Percentiles rank a stretch among this genome's conserved stretches.
Evolutionary conservation across 2,888 invertebrate species (phyloP).

Genomic region (Gibbula magus): DNA sequence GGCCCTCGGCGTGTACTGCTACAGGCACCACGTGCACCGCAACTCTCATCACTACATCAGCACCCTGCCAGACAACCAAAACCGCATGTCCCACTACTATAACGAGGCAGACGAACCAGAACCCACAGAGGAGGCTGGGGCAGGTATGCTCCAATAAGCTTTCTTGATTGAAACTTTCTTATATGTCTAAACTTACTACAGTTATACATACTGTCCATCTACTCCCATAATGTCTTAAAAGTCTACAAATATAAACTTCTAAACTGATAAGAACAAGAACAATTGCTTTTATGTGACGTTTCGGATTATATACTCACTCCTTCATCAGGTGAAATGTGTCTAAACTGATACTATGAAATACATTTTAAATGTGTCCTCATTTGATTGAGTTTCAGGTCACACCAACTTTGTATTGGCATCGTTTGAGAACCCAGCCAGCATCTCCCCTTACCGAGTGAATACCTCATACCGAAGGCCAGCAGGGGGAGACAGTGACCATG

Average conservation of each 20-base stretch:
- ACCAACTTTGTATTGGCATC: slow-evolving; percentile 73
- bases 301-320: too few relatives aligned
- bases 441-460: slow-evolving; percentile 91
- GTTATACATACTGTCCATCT: too few relatives aligned
- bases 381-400: slow-evolving; percentile 60
- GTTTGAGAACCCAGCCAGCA: slow-evolving; percentile 80
- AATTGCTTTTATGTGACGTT: too few relatives aligned
- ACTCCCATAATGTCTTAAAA: too few relatives aligned
- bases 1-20: slow-evolving; percentile 88
- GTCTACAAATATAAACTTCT: too few relatives aligned
- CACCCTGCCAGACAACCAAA: slow-evolving; percentile 71
- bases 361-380: too few relatives aligned
- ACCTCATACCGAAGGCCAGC: slow-evolving; percentile 85
- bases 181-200: too few relatives aligned
- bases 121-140: slow-evolving; percentile 67
- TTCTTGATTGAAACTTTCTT: neutral
- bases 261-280: too few relatives aligned
- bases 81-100: slow-evolving; percentile 75
- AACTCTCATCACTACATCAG: slow-evolving; percentile 71
- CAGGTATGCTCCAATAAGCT: slow-evolving; percentile 34
- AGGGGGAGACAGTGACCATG: slow-evolving; percentile 91
- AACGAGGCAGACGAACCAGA: slow-evolving; percentile 74
- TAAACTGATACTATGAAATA: too few relatives aligned
- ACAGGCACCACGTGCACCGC: slow-evolving; percentile 78
- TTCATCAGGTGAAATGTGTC: too few relatives aligned